phyloP scores from a whole-genome alignment of 2,888 invertebrate species.

The Muscina levida region DNA sequence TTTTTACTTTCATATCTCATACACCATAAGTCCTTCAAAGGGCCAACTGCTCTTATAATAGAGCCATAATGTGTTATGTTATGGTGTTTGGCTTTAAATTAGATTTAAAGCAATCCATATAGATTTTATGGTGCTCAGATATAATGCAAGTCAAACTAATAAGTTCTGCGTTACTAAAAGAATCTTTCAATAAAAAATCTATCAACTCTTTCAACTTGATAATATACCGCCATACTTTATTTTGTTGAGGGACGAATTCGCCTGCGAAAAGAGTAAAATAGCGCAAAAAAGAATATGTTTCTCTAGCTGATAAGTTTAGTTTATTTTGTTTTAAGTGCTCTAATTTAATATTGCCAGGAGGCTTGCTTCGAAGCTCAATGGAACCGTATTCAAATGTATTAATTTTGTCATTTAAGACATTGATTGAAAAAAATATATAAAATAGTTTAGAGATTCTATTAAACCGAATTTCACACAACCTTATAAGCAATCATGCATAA shows the following conservation, averaged over 20 bases:
- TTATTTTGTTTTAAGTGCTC: too few relatives aligned
- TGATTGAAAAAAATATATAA: constrained; percentile 38
- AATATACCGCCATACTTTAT: constrained; percentile 49
- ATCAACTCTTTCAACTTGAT: constrained; percentile 50
- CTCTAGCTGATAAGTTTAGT: constrained; percentile 50
- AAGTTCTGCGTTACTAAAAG: constrained; percentile 44
- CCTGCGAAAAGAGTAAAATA: constrained; percentile 52
- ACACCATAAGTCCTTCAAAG: constrained; percentile 39
- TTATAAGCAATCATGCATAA: too few relatives aligned
- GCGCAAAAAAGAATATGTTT: constrained; percentile 49
- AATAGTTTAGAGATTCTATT: constrained; percentile 44
- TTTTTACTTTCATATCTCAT: constrained; percentile 55
- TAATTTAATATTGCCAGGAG: too few relatives aligned
- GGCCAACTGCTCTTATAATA: constrained; percentile 37
- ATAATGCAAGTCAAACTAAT: constrained; percentile 41
- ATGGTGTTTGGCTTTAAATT: constrained; percentile 56
- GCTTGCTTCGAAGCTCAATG: too few relatives aligned
- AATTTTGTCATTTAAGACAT: constrained; percentile 46
- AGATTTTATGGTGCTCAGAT: constrained; percentile 39
- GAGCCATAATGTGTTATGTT: constrained; percentile 45
- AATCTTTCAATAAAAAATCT: constrained; percentile 48
- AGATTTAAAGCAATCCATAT: constrained; percentile 43
- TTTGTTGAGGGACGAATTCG: constrained; percentile 40
- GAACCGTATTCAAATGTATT: constrained; percentile 40
- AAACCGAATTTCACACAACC: constrained; percentile 48